phyloP scores from a whole-genome alignment of 2,797 vertebrate species.

The Coregonus ussuriensis region DNA sequence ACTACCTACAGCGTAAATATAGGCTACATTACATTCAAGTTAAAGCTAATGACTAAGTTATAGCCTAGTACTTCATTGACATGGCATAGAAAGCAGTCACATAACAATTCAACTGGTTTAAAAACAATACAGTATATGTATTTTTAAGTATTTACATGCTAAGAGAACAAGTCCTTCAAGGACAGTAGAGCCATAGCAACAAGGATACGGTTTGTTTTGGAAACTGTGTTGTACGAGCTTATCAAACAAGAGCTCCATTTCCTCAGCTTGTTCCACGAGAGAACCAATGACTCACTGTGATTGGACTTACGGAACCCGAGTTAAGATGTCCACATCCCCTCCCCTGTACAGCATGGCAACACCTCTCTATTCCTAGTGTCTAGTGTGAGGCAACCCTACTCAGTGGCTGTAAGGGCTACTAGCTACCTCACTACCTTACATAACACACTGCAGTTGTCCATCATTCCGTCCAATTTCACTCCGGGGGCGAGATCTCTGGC shows the following conservation, averaged over 20 bases:
- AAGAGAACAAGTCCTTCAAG: neutral
- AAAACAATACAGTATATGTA: too few species aligned
- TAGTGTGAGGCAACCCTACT: slow-evolving; percentile 11
- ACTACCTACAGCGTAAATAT: too few species aligned
- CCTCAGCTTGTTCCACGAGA: neutral
- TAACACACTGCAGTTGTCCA: slow-evolving; percentile 25
- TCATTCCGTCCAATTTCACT: neutral
- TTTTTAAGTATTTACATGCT: too few species aligned
- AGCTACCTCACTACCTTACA: neutral
- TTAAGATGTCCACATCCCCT: neutral
- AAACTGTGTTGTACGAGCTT: neutral
- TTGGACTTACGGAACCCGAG: neutral
- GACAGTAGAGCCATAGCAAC: neutral
- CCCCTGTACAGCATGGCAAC: slow-evolving; percentile 3
- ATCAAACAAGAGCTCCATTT: neutral
- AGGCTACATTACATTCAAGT: too few species aligned
- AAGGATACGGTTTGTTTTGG: neutral
- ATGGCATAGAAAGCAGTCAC: too few species aligned
- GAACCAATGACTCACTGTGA: neutral
- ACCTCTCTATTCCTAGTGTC: slow-evolving; percentile 40
- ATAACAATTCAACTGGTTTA: too few species aligned
- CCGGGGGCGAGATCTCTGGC: slow-evolving; percentile 1
- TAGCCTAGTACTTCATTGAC: too few species aligned
- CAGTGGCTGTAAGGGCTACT: neutral
- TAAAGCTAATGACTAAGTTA: too few species aligned